Evolutionary conservation across 1,140 invertebrate genomes (phyloP), one percentile per base, ranked within the genome.

Genomic region (Calosoma granatense): DNA sequence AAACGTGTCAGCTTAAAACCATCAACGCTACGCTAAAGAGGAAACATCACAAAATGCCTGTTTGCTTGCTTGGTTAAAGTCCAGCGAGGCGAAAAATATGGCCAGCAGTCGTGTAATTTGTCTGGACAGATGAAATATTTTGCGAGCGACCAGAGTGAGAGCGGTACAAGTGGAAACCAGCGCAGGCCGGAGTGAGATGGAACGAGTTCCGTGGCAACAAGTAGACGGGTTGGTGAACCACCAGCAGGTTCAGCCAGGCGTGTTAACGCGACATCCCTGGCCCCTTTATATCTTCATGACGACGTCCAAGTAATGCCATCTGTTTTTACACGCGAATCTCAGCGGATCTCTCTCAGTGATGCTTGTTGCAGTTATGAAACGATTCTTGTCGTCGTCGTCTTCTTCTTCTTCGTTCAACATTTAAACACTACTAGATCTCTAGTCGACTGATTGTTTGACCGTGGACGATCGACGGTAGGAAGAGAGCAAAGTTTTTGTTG

Each of bases 61-160:
- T 47, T 47, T 47, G 41, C 41, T 17, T 11, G 41, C 15, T 47
- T 47, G 15, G 41, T 17, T 47, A 47, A 47, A 47, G 15, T 47
- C 6, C 41, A 47, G 3, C 41, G 41, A 47, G 17, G 41, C 41
- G 41, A 47, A 47, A 47, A 47, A 47, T 47, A 47, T 47, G 41
- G 41, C 41, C 41, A 17, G 15, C 41, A 47, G 41, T 47, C 15
- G 17, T 47, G 15, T 47, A 47, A 47, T 47, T 47, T 47, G 41
- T 47, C 41, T 47, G 41, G 41, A 47, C 41, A 47, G 41, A 47
- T 47, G 41, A 47, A 47, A 47, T 47, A 47, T 47, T 30, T 47
- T 17, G 41, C 41, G 6, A 47, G 41, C 17, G 15, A 47, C 6
- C 6, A 17, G 15, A 47, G 41, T 12, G 41, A 47, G 4, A 47